Conservation (phyloP, 2,888 invertebrate species). For the Spicauda simplicius region DNA sequence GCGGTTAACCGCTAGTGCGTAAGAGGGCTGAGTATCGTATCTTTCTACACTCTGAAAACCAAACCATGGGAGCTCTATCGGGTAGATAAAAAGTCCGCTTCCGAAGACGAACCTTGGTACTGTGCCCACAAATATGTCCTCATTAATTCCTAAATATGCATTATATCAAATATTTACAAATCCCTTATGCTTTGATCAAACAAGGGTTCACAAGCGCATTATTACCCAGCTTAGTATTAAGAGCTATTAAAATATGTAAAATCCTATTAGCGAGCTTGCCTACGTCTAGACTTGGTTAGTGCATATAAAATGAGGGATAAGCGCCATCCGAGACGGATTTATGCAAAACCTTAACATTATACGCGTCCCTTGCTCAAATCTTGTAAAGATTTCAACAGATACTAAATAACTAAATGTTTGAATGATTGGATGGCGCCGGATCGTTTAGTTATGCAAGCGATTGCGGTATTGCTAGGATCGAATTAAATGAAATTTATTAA, state of each 20-base stretch:
- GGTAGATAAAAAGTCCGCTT: no score
- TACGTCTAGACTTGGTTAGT: conserved; percentile 30
- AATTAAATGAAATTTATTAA: no score
- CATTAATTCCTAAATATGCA: background rate
- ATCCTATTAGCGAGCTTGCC: conserved; percentile 29
- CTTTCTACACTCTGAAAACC: no score
- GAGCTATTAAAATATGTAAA: conserved; percentile 31
- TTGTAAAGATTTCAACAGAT: conserved; percentile 30
- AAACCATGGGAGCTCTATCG: no score
- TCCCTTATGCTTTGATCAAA: conserved; percentile 9
- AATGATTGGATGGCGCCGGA: no score
- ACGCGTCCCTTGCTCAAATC: conserved; percentile 30
- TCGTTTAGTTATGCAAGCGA: no score
- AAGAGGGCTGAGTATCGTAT: no score
- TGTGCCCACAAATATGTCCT: no score
- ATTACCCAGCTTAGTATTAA: conserved; percentile 30
- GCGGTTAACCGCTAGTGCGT: no score
- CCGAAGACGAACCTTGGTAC: no score
- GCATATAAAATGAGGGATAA: conserved; percentile 34
- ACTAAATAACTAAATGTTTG: no score
- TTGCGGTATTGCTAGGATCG: no score
- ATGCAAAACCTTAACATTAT: conserved; percentile 28
- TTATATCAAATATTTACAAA: conserved; percentile 10
- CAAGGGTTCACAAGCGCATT: conserved; percentile 11
- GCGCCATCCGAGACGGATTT: conserved; percentile 14